Percentiles rank a stretch among this genome's conserved stretches.
Evolutionary conservation across 2,797 vertebrate genomes (phyloP).

Genomic region (Perodicticus potto): DNA sequence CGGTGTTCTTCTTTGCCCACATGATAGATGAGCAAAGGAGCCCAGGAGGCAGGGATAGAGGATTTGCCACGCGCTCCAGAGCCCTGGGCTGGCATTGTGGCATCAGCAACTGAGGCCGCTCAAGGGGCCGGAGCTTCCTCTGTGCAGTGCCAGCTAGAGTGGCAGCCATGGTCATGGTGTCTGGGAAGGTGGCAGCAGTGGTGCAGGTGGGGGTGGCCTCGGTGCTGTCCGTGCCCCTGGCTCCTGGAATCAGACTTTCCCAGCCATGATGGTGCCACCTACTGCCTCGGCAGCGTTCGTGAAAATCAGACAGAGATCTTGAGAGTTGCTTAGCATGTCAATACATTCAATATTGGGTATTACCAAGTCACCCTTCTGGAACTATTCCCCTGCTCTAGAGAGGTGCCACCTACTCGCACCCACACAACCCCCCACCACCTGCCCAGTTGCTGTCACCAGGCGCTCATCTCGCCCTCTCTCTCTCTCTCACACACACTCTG

Average conservation of each 20-base stretch:
- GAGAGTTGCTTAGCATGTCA: conserved; percentile 86
- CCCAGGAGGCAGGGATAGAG: accelerated
- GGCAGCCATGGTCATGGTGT: accelerated
- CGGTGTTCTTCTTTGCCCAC: not conserved
- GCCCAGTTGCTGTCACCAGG: not conserved
- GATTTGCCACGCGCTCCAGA: accelerated
- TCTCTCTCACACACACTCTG: not conserved
- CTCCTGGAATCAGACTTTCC: conserved; percentile 80
- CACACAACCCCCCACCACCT: not conserved
- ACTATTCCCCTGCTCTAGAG: conserved; percentile 71
- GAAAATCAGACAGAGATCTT: conserved; percentile 83
- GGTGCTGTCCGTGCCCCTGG: not conserved
- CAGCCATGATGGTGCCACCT: conserved; percentile 34
- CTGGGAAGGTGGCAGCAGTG: not conserved
- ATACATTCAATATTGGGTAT: conserved; percentile 81
- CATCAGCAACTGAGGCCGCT: not conserved
- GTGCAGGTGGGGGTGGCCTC: accelerated
- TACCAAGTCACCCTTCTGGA: conserved; percentile 80
- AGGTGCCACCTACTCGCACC: not conserved
- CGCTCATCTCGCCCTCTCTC: not conserved
- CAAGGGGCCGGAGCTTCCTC: not conserved
- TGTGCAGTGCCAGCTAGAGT: accelerated
- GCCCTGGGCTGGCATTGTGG: no score
- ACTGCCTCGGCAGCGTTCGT: conserved; percentile 80
- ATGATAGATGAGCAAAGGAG: not conserved